phyloP scores from a whole-genome alignment of 2,113 vertebrate genomes.

The Thamnaconus septentrionalis region DNA sequence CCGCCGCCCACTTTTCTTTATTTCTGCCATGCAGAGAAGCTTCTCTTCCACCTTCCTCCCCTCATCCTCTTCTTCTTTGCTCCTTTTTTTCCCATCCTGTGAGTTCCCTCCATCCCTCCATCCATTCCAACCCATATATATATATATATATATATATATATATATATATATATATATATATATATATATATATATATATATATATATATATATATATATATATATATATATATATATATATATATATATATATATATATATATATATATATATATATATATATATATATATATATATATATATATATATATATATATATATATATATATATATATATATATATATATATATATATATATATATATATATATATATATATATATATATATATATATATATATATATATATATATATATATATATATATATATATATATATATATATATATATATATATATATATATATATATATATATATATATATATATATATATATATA shows the following conservation, averaged over 20 bases:
- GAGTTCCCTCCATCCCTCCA: slow-evolving; percentile 23
- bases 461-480: slow-evolving; percentile 52
- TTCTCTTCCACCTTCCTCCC: background rate
- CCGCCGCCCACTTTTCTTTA: slow-evolving; percentile 14
- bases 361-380: slow-evolving; percentile 49
- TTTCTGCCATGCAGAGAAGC: background rate
- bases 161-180: too few species aligned
- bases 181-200: too few species aligned
- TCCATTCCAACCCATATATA: slow-evolving; percentile 41
- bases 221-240: too few species aligned
- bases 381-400: slow-evolving; percentile 55
- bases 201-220: too few species aligned
- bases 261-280: too few species aligned
- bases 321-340: too few species aligned
- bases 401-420: slow-evolving; percentile 47
- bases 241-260: too few species aligned
- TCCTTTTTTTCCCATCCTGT: slow-evolving; percentile 1
- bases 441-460: slow-evolving; percentile 52
- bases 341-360: too few species aligned
- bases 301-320: too few species aligned
- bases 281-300: too few species aligned
- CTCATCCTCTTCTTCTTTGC: slow-evolving; percentile 9
- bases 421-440: slow-evolving; percentile 55
- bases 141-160: too few species aligned
- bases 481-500: slow-evolving; percentile 53